Evolutionary conservation across 92 coral and sea anemone species (phyloP).

Genomic region (Nematostella vectensis): DNA sequence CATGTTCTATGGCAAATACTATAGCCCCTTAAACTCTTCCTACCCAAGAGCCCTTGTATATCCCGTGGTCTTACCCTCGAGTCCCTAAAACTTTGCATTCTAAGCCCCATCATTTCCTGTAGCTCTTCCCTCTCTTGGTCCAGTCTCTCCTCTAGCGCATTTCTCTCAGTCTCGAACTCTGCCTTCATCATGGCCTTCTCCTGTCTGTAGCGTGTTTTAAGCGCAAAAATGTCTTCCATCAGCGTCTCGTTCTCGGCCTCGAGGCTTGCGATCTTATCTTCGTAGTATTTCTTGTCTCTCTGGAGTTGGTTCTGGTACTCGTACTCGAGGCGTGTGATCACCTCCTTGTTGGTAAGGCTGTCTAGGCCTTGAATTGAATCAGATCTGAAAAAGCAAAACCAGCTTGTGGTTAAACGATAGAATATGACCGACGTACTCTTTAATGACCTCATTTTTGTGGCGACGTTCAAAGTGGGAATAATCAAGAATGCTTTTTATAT

Average conservation of each 20-base stretch:
- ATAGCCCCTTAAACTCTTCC: too few species aligned
- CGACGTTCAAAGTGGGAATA: too few species aligned
- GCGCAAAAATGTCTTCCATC: slow-evolving; percentile 36
- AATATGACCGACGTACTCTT: too few species aligned
- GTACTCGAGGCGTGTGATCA: slow-evolving; percentile 37
- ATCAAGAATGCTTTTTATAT: too few species aligned
- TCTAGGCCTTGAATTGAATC: slow-evolving; percentile 12
- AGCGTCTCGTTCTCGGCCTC: slow-evolving; percentile 50
- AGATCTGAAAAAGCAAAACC: neutral
- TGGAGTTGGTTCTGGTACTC: slow-evolving; percentile 54
- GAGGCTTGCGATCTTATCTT: slow-evolving; percentile 35
- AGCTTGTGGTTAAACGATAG: neutral
- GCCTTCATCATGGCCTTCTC: slow-evolving; percentile 48
- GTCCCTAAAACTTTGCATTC: slow-evolving; percentile 17
- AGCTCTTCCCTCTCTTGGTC: slow-evolving; percentile 63
- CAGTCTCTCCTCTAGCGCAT: slow-evolving; percentile 59
- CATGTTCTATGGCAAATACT: too few species aligned
- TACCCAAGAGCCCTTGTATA: too few species aligned
- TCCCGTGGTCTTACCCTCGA: slow-evolving; percentile 34
- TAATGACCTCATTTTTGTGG: too few species aligned
- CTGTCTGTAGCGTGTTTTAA: slow-evolving; percentile 56
- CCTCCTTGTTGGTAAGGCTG: slow-evolving; percentile 19
- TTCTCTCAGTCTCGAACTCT: slow-evolving; percentile 76
- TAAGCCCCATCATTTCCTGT: slow-evolving; percentile 36
- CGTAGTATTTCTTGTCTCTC: slow-evolving; percentile 56